Percentiles rank a stretch among this genome's conserved stretches.
These are phyloP conservation scores for Ormyrus labotus DNA, from an alignment of 2,888 invertebrate genomes.

Conservation along the genomic window DNA sequence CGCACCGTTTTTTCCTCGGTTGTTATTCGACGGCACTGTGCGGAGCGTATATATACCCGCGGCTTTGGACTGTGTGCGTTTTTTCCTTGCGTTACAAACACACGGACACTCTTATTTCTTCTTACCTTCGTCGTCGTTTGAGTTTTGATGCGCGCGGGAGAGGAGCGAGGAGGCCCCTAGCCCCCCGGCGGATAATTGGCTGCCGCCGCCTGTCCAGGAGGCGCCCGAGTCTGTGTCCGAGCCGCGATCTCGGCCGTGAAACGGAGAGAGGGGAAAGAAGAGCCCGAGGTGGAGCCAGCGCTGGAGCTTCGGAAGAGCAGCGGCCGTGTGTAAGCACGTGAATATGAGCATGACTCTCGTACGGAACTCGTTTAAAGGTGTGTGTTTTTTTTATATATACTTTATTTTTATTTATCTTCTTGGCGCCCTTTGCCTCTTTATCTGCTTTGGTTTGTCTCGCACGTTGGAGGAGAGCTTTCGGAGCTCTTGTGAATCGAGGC, in stretches of 20 bases:
- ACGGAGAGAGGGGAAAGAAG: conserved; percentile 22
- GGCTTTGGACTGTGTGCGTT: neutral
- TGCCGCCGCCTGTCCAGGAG: conserved; percentile 33
- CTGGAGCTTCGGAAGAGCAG: conserved; percentile 5
- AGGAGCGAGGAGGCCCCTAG: neutral
- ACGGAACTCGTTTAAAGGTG: conserved; percentile 73
- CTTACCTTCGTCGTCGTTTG: neutral
- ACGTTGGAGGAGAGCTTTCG: neutral
- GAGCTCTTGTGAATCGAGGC: no score
- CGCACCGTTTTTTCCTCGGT: no score
- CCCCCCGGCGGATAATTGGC: neutral
- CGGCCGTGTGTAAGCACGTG: conserved; percentile 58
- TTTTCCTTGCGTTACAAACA: neutral
- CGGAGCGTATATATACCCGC: neutral
- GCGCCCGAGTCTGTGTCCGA: conserved; percentile 25
- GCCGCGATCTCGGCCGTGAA: neutral
- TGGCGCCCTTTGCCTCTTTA: neutral
- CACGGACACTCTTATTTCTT: neutral
- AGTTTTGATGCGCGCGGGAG: neutral
- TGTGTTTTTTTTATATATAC: conserved; percentile 13
- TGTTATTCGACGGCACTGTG: no score
- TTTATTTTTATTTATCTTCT: neutral
- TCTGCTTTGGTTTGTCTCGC: neutral
- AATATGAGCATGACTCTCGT: conserved; percentile 76
- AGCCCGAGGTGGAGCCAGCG: neutral